Evolutionary conservation across 2,797 vertebrate species (phyloP).

Genomic region (Anguilla pacifica): DNA sequence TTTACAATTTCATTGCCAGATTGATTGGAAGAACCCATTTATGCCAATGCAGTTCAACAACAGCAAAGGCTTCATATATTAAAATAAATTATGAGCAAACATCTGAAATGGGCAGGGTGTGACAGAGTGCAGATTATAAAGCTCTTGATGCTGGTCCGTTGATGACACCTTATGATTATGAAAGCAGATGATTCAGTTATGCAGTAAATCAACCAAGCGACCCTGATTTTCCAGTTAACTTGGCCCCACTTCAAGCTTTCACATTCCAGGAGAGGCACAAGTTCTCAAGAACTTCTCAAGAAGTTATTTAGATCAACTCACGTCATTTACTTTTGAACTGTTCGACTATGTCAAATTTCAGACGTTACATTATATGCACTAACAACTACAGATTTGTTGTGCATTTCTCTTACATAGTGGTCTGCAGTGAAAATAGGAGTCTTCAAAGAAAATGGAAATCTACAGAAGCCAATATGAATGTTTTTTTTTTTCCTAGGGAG

Average conservation of each 20-base stretch:
- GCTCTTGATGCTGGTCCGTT: neutral
- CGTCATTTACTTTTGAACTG: neutral
- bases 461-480: neutral
- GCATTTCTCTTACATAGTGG: neutral
- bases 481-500: neutral
- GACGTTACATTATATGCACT: neutral
- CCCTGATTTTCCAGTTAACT: neutral
- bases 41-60: neutral
- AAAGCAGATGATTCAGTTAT: constrained; percentile 3
- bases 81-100: neutral
- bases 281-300: neutral
- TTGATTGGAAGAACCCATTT: neutral
- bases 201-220: neutral
- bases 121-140: neutral
- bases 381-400: neutral
- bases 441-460: neutral
- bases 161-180: constrained; percentile 6
- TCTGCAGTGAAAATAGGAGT: neutral
- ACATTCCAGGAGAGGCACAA: neutral
- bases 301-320: neutral
- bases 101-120: neutral
- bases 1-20: neutral
- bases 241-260: neutral
- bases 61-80: neutral
- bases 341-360: neutral